phyloP scores from a whole-genome alignment of 2,888 invertebrate genomes.

The Cataglyphis livida region DNA sequence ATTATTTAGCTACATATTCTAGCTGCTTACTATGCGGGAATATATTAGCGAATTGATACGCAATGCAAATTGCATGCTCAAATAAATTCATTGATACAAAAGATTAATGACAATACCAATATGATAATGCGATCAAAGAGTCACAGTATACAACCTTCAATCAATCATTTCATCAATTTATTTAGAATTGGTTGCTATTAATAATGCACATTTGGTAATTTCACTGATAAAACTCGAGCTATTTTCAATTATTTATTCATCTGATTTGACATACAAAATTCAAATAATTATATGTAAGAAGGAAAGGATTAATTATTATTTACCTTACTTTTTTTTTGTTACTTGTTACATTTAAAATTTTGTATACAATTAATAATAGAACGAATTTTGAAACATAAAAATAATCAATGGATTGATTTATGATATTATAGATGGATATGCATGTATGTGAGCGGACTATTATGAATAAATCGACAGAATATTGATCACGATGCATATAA shows the following conservation, averaged over 20 bases:
- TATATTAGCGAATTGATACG: background rate
- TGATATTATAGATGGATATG: background rate
- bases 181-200: background rate
- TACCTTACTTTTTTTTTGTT: background rate
- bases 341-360: background rate
- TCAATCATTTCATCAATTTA: too few species aligned
- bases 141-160: background rate
- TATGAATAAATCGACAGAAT: background rate
- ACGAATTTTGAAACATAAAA: background rate
- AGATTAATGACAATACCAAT: background rate
- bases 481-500: background rate
- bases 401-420: background rate
- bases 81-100: conserved; percentile 1
- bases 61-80: background rate
- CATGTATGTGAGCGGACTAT: background rate
- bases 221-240: background rate
- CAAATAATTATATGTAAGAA: background rate
- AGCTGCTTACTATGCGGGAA: background rate
- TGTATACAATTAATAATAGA: background rate
- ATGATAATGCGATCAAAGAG: background rate
- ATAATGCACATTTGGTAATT: background rate
- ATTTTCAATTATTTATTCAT: background rate
- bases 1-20: background rate
- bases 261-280: background rate
- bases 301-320: background rate